Evolutionary conservation across 92 coral and sea anemone species (phyloP).

Genomic region (Parazoanthus darwini): DNA sequence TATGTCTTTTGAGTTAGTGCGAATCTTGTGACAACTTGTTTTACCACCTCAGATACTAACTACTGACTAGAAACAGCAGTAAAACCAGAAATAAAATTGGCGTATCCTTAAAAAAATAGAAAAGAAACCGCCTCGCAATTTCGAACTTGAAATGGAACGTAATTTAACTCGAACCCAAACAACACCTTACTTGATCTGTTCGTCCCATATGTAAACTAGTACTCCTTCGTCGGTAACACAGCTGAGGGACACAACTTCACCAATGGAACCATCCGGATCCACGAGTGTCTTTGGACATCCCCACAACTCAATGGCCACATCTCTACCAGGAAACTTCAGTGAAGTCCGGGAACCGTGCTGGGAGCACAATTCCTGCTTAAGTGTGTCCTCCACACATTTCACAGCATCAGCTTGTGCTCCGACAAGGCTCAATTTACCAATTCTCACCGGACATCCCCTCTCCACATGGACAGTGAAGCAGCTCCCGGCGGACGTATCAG

Average conservation of each 20-base stretch:
- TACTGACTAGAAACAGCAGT: too few species aligned
- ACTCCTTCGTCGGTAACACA: constrained; percentile 65
- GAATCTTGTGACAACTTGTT: too few species aligned
- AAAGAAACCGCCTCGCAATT: too few species aligned
- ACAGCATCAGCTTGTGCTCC: constrained; percentile 55
- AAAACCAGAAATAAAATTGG: too few species aligned
- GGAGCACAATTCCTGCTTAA: constrained; percentile 32
- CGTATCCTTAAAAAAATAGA: too few species aligned
- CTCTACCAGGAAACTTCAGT: constrained; percentile 41
- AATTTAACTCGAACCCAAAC: background rate
- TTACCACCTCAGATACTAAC: too few species aligned
- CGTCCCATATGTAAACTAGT: constrained; percentile 70
- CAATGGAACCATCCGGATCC: constrained; percentile 40
- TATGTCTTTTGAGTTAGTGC: too few species aligned
- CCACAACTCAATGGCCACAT: constrained; percentile 56
- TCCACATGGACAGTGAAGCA: constrained; percentile 58
- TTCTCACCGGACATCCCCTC: constrained; percentile 48
- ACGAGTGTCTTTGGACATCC: constrained; percentile 54
- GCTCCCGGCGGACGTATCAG: constrained; percentile 48
- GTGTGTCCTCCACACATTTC: constrained; percentile 60
- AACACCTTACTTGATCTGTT: constrained; percentile 5
- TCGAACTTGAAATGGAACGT: too few species aligned
- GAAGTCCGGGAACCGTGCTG: constrained; percentile 1
- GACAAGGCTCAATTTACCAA: constrained; percentile 59
- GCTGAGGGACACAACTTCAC: constrained; percentile 52